These are phyloP conservation scores for Glareola pratincola DNA, from an alignment of 2,113 vertebrate genomes.

Conservation along the genomic window DNA sequence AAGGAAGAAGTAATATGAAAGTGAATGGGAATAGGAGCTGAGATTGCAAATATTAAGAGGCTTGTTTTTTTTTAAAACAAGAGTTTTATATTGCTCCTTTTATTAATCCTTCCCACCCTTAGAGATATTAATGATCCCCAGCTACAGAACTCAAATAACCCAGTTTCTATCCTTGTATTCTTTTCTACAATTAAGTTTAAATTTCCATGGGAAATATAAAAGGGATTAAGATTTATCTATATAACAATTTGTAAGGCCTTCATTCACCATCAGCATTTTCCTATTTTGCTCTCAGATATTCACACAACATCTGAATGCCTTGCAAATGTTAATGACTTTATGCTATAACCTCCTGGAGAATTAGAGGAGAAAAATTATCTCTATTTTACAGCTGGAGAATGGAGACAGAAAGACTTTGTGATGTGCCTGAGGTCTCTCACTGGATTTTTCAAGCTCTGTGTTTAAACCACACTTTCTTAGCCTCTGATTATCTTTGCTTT, in stretches of 20 bases:
- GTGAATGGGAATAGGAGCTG: not conserved
- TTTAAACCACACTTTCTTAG: not conserved
- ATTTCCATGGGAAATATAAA: not conserved
- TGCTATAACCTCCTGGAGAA: not conserved
- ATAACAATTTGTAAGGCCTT: not conserved
- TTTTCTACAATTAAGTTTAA: not conserved
- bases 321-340: slow-evolving; percentile 28
- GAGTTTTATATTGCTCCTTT: not conserved
- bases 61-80: not conserved
- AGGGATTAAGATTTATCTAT: not conserved
- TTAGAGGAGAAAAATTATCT: slow-evolving; percentile 47
- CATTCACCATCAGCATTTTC: not conserved
- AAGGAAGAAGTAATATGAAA: not conserved
- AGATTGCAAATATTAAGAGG: not conserved
- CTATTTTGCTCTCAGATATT: not conserved
- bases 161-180: not conserved
- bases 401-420: not conserved
- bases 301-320: not conserved
- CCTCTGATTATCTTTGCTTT: slow-evolving; percentile 11
- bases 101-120: not conserved
- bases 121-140: not conserved
- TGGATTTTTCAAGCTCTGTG: not conserved
- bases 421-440: not conserved
- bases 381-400: slow-evolving; percentile 22
- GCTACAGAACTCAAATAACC: not conserved